Base-by-base conservation (phyloP, 2,113 vertebrate genomes). In the Otocyon megalotis region DNA sequence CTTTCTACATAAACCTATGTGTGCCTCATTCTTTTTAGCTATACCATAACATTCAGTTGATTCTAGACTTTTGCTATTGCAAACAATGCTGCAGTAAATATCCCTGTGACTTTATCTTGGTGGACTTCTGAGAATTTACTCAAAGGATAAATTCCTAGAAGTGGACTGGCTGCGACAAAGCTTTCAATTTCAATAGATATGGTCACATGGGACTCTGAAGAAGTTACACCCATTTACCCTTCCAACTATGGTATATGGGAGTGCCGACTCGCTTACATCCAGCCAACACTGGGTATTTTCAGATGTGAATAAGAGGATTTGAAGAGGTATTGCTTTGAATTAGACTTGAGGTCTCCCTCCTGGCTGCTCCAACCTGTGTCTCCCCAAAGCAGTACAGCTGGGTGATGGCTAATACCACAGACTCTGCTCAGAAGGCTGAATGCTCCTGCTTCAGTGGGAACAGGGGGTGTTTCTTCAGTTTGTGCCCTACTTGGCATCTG, bases 401-500 rank as follows among this genome's bases (percentile, higher is more conserved):
- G 63, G 26, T 76, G 54, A 62, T 37, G 62, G 80, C 32, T 48
- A 8, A 76, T 35, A 74, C 82, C 30, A 71, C 24, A 82, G 83
- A 84, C 43, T 72, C 60, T n/a, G 43, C 71, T 89, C 77, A 77
- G 85, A 94, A 94, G 93, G 24, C 95, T 88, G 94, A 97, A 90
- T 85, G 71, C 26, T 81, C 60, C 65, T n/a, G 28, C 54, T 97
- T 90, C 81, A 96, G 72, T 97, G 96, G 72, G 91, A 95, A 97
- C 88, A 92, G 92, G 92, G 80, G 35, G 13, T 90, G 54, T 96
- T 96, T 93, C 92, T 95, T 94, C 37, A 67, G 71, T 88, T 94
- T 93, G 19, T 97, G 97, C 58, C 94, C 97, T 98, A 97, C 72
- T 98, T 98, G 97, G 98, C 98, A 53, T 86, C 74, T 94, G 82